Evolutionary conservation across 2,797 vertebrate species (phyloP).

Genomic region (Eulemur albifrons): DNA sequence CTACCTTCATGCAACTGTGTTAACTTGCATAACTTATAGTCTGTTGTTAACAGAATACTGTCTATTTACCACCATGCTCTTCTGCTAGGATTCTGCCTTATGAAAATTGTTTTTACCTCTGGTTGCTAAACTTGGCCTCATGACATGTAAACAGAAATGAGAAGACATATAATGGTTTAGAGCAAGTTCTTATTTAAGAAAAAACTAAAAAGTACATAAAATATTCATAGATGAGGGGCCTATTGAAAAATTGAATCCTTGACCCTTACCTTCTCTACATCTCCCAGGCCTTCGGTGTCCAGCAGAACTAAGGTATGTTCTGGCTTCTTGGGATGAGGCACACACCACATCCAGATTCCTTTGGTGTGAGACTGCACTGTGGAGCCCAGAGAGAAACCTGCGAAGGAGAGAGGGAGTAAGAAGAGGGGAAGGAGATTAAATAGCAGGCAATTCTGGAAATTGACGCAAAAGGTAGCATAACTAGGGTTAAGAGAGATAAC

Average conservation of each 20-base stretch:
- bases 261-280: slow-evolving; percentile 80
- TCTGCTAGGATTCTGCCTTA: neutral
- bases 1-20: neutral
- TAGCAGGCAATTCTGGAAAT: neutral
- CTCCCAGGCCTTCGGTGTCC: slow-evolving; percentile 84
- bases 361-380: slow-evolving; percentile 83
- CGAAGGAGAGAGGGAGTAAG: neutral
- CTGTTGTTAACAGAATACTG: neutral
- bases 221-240: neutral
- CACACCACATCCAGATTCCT: slow-evolving; percentile 85
- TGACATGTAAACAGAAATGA: neutral
- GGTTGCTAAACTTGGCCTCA: neutral
- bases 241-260: neutral
- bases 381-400: slow-evolving; percentile 82
- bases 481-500: neutral
- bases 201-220: neutral
- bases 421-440: neutral
- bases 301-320: slow-evolving; percentile 78
- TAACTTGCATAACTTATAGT: neutral
- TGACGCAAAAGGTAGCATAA: neutral
- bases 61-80: neutral
- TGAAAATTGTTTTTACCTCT: neutral
- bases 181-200: neutral
- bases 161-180: neutral
- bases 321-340: slow-evolving; percentile 75